These are phyloP conservation scores for Dynastes tityus DNA, from an alignment of 2,888 invertebrate species.

Conservation along the genomic window DNA sequence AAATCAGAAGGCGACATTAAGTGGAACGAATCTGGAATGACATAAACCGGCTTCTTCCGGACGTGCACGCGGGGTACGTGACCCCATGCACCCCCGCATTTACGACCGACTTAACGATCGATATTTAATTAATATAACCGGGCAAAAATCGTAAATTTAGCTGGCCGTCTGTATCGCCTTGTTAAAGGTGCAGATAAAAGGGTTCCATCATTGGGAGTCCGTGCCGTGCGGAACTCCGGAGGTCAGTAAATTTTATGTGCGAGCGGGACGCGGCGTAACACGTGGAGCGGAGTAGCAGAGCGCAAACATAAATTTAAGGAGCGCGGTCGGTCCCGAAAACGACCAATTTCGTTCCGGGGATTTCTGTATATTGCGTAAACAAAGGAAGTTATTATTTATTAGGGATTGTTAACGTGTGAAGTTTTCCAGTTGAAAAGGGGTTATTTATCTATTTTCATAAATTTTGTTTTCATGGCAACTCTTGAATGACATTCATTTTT, in stretches of 20 bases:
- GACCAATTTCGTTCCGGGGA: slow-evolving; percentile 17
- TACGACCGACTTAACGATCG: slow-evolving; percentile 39
- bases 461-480: too few species aligned
- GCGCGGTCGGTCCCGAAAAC: not conserved
- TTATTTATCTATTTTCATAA: slow-evolving; percentile 14
- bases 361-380: slow-evolving; percentile 14
- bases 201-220: not conserved
- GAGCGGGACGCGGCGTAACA: slow-evolving; percentile 2
- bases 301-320: slow-evolving; percentile 20
- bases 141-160: slow-evolving; percentile 44
- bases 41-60: slow-evolving; percentile 39
- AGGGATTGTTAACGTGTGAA: not conserved
- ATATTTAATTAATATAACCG: slow-evolving; percentile 48
- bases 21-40: slow-evolving; percentile 44
- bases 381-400: slow-evolving; percentile 19
- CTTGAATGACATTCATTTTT: too few species aligned
- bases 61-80: slow-evolving; percentile 15
- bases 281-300: not conserved
- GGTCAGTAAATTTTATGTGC: slow-evolving; percentile 33
- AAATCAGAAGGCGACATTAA: slow-evolving; percentile 44
- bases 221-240: slow-evolving; percentile 8
- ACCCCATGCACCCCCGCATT: slow-evolving; percentile 6
- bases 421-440: not conserved
- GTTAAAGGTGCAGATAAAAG: slow-evolving; percentile 3
- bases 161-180: not conserved